phyloP scores from a whole-genome alignment of 1,140 invertebrate species.

The Magallana angulata region DNA sequence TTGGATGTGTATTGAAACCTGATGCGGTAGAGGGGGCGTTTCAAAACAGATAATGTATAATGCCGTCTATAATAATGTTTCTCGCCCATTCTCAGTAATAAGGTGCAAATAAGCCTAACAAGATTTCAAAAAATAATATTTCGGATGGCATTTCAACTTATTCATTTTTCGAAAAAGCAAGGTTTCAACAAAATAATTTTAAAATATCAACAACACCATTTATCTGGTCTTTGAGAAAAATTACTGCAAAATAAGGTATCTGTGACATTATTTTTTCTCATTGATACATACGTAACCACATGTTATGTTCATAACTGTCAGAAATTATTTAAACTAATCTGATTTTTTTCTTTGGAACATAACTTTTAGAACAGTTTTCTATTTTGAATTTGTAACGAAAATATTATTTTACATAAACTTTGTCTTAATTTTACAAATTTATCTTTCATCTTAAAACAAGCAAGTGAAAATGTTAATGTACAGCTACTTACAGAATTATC shows the following conservation, averaged over 20 bases:
- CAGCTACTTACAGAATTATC: no score
- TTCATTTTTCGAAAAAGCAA: background rate
- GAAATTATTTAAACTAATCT: background rate
- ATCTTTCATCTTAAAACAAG: background rate
- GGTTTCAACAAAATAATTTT: background rate
- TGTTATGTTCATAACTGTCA: background rate
- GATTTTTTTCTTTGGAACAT: background rate
- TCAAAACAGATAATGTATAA: no score
- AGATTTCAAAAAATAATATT: background rate
- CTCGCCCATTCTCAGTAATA: background rate
- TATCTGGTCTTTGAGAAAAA: background rate
- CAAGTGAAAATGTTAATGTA: no score
- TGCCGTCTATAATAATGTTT: no score
- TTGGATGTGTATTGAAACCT: no score
- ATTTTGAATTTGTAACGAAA: background rate
- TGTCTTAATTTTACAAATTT: background rate
- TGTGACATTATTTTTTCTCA: background rate
- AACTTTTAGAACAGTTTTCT: background rate
- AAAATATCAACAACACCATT: background rate
- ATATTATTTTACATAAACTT: background rate
- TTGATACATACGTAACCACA: background rate
- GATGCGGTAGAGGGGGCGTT: no score
- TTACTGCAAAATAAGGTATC: background rate
- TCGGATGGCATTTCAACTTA: background rate
- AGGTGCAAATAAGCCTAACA: background rate